Conservation (phyloP, 2,113 vertebrate species). For the Gymnogyps californianus region DNA sequence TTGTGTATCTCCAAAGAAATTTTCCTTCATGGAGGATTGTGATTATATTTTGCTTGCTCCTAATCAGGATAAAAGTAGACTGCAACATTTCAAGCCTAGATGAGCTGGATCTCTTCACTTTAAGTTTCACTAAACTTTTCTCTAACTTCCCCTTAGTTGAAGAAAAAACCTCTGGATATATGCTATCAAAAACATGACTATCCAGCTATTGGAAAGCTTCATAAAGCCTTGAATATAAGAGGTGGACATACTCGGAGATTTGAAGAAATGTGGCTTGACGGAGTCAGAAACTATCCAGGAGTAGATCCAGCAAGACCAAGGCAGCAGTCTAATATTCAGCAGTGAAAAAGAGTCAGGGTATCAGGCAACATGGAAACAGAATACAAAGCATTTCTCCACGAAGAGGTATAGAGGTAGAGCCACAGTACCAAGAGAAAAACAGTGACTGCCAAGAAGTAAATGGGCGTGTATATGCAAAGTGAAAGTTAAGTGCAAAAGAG, state of each 20-base stretch:
- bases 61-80: not conserved
- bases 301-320: not conserved
- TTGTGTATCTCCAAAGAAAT: not conserved
- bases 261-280: not conserved
- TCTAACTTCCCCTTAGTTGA: not conserved
- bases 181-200: not conserved
- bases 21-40: not conserved
- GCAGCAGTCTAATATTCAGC: not conserved
- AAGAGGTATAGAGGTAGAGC: not conserved
- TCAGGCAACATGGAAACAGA: not conserved
- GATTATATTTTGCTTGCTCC: not conserved
- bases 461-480: not conserved
- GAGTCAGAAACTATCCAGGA: not conserved
- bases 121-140: not conserved
- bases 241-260: not conserved
- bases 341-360: not conserved
- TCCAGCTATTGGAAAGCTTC: not conserved
- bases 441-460: not conserved
- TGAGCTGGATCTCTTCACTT: not conserved
- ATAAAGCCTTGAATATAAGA: not conserved
- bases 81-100: not conserved
- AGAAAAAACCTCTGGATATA: not conserved
- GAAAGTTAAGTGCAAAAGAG: not conserved
- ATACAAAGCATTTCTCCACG: not conserved
- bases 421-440: not conserved